These are phyloP conservation scores for Leuciscus idus DNA, from an alignment of 2,113 vertebrate genomes.

Conservation along the genomic window DNA sequence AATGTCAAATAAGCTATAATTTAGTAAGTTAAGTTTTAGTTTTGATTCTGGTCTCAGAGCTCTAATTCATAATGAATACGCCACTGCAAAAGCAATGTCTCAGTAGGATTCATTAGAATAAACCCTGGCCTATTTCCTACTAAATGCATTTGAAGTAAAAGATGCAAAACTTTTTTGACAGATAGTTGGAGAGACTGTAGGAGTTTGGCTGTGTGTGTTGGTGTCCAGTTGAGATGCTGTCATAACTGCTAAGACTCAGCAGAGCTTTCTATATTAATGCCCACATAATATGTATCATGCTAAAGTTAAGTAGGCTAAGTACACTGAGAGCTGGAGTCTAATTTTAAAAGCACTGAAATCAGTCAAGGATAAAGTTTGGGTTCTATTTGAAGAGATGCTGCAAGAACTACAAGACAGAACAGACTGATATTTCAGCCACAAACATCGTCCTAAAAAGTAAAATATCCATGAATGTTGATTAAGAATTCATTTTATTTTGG, in stretches of 20 bases:
- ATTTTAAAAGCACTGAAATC: background rate
- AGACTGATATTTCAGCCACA: background rate
- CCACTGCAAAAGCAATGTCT: background rate
- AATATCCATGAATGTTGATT: background rate
- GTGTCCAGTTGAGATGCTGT: conserved; percentile 35
- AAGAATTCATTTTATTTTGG: background rate
- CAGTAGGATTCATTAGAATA: conserved; percentile 2
- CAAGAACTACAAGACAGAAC: background rate
- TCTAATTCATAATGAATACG: conserved; percentile 24
- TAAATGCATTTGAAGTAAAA: conserved; percentile 27
- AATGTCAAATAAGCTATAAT: background rate
- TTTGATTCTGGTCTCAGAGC: background rate
- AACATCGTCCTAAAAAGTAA: background rate
- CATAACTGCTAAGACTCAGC: conserved; percentile 10
- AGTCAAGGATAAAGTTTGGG: background rate
- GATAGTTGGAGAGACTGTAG: background rate
- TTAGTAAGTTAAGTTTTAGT: background rate
- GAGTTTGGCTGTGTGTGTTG: background rate
- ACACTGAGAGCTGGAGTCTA: background rate
- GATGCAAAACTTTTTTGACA: conserved; percentile 33
- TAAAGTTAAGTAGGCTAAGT: conserved; percentile 2
- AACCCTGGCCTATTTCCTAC: conserved; percentile 36
- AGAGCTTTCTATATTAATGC: conserved; percentile 24
- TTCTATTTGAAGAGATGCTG: background rate
- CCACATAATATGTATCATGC: conserved; percentile 35